phyloP scores from a whole-genome alignment of 2,888 invertebrate species.

The Ectropis crepuscularia region DNA sequence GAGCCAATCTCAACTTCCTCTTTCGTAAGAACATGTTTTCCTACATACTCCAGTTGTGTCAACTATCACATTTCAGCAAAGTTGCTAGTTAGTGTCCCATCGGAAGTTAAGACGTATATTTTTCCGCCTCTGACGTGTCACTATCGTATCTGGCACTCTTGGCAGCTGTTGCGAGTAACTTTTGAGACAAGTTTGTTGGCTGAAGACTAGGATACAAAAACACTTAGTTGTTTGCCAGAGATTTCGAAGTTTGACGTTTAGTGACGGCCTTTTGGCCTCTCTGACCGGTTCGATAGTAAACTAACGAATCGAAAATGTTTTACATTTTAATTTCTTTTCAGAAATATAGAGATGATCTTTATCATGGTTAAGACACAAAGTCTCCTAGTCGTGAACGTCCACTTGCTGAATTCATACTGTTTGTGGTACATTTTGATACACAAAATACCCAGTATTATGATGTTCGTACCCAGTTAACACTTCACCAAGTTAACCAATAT shows the following conservation, averaged over 20 bases:
- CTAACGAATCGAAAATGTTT: neutral
- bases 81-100: slow-evolving; percentile 8
- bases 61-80: slow-evolving; percentile 15
- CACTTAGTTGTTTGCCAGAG: slow-evolving; percentile 19
- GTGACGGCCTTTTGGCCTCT: neutral
- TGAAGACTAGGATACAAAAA: slow-evolving; percentile 22
- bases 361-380: too few relatives aligned
- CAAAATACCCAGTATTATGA: too few relatives aligned
- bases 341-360: too few relatives aligned
- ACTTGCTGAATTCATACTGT: too few relatives aligned
- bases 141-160: slow-evolving; percentile 20
- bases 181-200: slow-evolving; percentile 21
- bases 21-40: neutral
- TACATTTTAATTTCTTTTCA: too few relatives aligned
- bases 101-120: slow-evolving; percentile 24
- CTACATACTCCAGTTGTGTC: neutral
- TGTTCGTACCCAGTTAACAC: too few relatives aligned
- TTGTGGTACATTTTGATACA: too few relatives aligned
- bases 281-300: neutral
- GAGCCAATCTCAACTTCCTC: neutral
- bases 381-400: too few relatives aligned
- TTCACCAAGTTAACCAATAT: too few relatives aligned
- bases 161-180: slow-evolving; percentile 24
- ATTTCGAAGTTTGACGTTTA: slow-evolving; percentile 32
- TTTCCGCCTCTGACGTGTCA: slow-evolving; percentile 16